Evolutionary conservation across 2,113 vertebrate species (phyloP), one percentile per base, ranked within the genome.

Genomic region (Rhineura floridana): DNA sequence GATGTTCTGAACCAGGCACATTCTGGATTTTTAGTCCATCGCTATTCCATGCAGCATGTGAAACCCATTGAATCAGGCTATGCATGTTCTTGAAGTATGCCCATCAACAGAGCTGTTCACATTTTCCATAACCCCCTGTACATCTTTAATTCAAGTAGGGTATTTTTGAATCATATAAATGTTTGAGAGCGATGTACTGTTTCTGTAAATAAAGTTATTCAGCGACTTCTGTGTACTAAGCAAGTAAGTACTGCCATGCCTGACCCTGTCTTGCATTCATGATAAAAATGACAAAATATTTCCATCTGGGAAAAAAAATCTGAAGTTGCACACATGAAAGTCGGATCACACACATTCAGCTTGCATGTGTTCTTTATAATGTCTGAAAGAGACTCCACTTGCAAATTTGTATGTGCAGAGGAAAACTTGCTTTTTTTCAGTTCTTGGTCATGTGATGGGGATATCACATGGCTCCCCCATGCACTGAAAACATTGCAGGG

Each of bases 1-100:
- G 72, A 19, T 28, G 46, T 25, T 69, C 65, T 72, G 63, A 48
- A 70, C 25, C 63, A 39, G 39, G 28, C 36, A 44, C 44, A 85
- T 88, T 36, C 44, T 84, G 80, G 50, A 73, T 1, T 8, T 21
- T n/a, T 2, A 91, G 39, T 21, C 0, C 10, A 50, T 77, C 39
- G 72, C 46, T 77, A 83, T 83, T 83, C 65, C 19, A 48, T 46
- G 33, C 3, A 50, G 28, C n/a, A 77, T 80, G 46, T 75, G 86
- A 70, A 44, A 81, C 23, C 67, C 88, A 70, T 84, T 76, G 87
- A 93, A 90, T 4, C 15, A 78, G 90, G 28, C 46, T 62, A 70
- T 89, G 69, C 36, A 77, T 5, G 2, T 65, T 88, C 87, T 90
- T 82, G 87, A 90, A 91, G 87, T 59, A 62, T 91, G 88, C 81